phyloP scores from a whole-genome alignment of 2,797 vertebrate species.

The Cyclopterus lumpus region DNA sequence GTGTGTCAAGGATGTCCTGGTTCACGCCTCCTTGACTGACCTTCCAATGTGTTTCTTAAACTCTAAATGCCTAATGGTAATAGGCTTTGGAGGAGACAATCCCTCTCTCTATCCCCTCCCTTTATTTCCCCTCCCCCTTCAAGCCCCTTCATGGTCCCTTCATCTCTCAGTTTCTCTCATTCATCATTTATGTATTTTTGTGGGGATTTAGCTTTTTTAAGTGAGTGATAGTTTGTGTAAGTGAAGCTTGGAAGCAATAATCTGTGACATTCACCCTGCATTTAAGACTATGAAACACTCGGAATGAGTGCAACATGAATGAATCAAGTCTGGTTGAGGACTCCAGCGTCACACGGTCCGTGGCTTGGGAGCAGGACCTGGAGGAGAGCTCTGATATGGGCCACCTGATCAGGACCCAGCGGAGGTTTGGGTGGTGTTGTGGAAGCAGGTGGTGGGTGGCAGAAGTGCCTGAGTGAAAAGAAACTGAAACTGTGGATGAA shows the following conservation, averaged over 20 bases:
- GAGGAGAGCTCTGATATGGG: neutral
- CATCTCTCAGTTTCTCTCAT: conserved; percentile 17
- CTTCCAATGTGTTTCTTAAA: conserved; percentile 72
- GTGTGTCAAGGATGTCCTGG: conserved; percentile 2
- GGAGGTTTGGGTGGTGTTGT: conserved; percentile 29
- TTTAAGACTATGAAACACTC: conserved; percentile 18
- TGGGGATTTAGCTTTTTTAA: conserved; percentile 26
- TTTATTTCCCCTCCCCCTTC: conserved; percentile 36
- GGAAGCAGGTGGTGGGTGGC: conserved; percentile 5
- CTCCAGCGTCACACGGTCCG: conserved; percentile 7
- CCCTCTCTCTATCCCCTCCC: conserved; percentile 49
- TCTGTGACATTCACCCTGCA: conserved; percentile 15
- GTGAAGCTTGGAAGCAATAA: conserved; percentile 36
- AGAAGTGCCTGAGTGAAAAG: neutral
- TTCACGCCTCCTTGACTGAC: conserved; percentile 57
- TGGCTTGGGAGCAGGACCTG: conserved; percentile 16
- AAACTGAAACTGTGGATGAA: neutral
- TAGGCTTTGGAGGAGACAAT: conserved; percentile 73
- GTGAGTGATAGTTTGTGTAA: conserved; percentile 5
- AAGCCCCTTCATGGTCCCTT: neutral
- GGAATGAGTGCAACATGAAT: conserved; percentile 3
- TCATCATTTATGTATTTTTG: conserved; percentile 19
- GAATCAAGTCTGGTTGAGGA: neutral
- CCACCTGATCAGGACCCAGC: conserved; percentile 27
- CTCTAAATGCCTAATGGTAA: conserved; percentile 75